A percentile compares a stretch with the other conserved stretches of the same genome.
Conservation (phyloP, 2,113 vertebrate species). For the Todiramphus chloris region DNA sequence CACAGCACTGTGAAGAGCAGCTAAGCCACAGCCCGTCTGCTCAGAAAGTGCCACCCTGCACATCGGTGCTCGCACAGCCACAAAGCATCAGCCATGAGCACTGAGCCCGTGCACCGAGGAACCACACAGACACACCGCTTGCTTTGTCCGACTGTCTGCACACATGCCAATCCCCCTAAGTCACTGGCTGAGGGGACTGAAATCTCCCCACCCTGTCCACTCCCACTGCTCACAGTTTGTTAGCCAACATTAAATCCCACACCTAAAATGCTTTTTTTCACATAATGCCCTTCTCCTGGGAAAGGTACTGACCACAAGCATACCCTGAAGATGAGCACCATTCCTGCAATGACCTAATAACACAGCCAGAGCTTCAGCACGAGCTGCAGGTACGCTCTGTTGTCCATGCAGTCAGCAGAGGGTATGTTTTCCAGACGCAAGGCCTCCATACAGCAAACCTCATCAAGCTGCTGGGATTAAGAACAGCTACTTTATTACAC, state of each 20-base stretch:
- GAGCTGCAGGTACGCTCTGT: not conserved
- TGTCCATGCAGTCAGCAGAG: not conserved
- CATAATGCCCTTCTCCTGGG: not conserved
- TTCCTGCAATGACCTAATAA: not conserved
- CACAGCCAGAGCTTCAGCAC: rapidly evolving
- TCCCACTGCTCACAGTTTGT: not conserved
- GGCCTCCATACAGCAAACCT: not conserved
- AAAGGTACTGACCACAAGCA: not conserved
- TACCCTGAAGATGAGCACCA: not conserved
- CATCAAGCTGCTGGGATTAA: not conserved
- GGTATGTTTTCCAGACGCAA: not conserved
- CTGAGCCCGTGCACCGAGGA: not conserved
- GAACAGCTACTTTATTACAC: not conserved
- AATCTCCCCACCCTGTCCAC: not conserved
- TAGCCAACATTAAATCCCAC: not conserved
- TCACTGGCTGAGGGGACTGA: not conserved
- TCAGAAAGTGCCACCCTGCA: not conserved
- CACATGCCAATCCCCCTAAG: not conserved
- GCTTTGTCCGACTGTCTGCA: not conserved
- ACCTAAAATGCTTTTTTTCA: not conserved
- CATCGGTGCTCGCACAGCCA: not conserved
- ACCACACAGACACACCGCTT: not conserved
- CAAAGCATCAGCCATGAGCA: not conserved
- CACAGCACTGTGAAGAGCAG: not conserved
- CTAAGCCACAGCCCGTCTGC: not conserved